These are phyloP conservation scores for Monopterus albus DNA, from an alignment of 2,113 vertebrate genomes.

Conservation along the genomic window DNA sequence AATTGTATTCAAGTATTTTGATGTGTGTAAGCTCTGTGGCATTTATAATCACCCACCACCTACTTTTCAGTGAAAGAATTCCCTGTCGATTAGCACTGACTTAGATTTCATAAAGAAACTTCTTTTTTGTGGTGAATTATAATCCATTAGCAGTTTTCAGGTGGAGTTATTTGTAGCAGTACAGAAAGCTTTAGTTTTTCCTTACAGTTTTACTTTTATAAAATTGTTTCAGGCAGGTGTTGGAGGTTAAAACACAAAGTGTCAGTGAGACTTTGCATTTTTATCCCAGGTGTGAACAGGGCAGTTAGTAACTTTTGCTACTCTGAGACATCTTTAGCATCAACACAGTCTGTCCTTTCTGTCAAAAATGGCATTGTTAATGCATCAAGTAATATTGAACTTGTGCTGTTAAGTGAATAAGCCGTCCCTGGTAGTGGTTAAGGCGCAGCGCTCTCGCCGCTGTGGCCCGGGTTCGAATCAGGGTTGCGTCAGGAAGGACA, in stretches of 20 bases:
- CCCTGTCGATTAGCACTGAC: not conserved
- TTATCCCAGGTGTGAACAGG: slow-evolving; percentile 34
- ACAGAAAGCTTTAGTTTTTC: slow-evolving; percentile 19
- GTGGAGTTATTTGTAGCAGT: slow-evolving; percentile 18
- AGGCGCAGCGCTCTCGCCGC: no score
- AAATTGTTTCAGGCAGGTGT: not conserved
- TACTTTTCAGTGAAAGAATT: slow-evolving; percentile 11
- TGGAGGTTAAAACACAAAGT: slow-evolving; percentile 26
- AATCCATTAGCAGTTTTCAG: slow-evolving; percentile 40
- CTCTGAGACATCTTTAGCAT: slow-evolving; percentile 15
- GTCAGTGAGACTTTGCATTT: slow-evolving; percentile 47
- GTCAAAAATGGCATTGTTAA: not conserved
- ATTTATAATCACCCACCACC: not conserved
- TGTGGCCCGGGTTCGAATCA: no score
- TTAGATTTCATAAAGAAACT: not conserved
- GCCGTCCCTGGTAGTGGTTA: no score
- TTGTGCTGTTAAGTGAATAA: not conserved
- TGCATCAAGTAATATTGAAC: not conserved
- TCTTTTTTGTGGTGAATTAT: not conserved
- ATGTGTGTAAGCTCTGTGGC: not conserved
- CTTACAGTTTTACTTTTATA: not conserved
- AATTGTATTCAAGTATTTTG: not conserved
- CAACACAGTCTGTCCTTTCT: not conserved
- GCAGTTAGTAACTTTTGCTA: slow-evolving; percentile 29
- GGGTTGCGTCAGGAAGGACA: no score